phyloP scores from a whole-genome alignment of 2,888 invertebrate genomes.

The Carabus problematicus region DNA sequence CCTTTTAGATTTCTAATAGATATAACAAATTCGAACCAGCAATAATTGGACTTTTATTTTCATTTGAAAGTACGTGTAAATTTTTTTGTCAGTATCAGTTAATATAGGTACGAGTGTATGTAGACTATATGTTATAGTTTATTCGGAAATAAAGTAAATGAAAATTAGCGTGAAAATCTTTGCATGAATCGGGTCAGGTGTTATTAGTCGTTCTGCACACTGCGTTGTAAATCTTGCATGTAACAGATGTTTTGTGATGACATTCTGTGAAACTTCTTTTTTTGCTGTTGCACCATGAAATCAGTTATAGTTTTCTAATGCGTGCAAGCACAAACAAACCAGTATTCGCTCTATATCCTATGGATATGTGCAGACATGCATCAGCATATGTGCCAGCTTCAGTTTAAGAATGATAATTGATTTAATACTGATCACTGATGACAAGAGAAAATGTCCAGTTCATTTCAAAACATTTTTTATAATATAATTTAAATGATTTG shows the following conservation, averaged over 20 bases:
- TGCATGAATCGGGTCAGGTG: no score
- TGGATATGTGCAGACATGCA: not conserved
- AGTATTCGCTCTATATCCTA: conserved; percentile 29
- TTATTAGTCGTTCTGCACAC: no score
- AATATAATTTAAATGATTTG: no score
- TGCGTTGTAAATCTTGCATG: conserved; percentile 10
- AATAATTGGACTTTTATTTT: not conserved
- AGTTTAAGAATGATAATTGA: no score
- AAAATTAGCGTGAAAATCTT: no score
- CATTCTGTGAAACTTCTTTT: conserved; percentile 13
- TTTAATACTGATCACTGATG: no score
- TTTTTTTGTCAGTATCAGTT: not conserved
- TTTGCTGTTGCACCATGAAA: conserved; percentile 13
- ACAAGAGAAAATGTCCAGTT: no score
- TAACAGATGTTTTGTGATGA: conserved; percentile 27
- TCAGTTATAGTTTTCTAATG: conserved; percentile 27
- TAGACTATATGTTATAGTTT: not conserved
- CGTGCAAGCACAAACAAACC: conserved; percentile 11
- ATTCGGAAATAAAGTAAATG: no score
- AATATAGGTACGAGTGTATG: not conserved
- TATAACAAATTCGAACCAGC: not conserved
- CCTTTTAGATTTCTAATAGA: conserved; percentile 17
- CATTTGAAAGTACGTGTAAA: not conserved
- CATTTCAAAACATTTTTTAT: no score
- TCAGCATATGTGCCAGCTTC: no score